phyloP scores from a whole-genome alignment of 2,797 vertebrate genomes.

The Oreochromis grahami region DNA sequence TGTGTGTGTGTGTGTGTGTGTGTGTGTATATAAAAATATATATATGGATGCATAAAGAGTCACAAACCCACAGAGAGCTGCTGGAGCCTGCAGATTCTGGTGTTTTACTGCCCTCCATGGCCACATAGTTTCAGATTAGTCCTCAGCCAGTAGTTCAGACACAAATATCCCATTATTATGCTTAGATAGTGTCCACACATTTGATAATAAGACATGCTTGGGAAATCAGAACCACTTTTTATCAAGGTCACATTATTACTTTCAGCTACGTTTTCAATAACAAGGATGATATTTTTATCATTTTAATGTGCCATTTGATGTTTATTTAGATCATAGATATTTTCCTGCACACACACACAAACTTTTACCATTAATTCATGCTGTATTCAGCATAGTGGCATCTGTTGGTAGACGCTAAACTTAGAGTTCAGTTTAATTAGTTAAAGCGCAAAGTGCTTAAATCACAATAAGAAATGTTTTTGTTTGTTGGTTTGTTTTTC shows the following conservation, averaged over 20 bases:
- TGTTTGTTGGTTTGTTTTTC: not conserved
- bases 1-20: too few relatives aligned
- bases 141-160: not conserved
- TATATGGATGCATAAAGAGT: not conserved
- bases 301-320: not conserved
- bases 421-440: not conserved
- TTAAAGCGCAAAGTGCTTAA: not conserved
- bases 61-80: not conserved
- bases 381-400: too few relatives aligned
- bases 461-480: not conserved
- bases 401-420: not conserved
- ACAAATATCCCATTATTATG: not conserved
- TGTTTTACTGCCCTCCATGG: conserved; percentile 17
- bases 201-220: not conserved
- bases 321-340: not conserved
- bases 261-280: not conserved
- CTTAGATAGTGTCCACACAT: not conserved
- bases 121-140: not conserved
- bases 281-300: not conserved
- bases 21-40: too few relatives aligned
- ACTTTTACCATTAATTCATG: too few relatives aligned
- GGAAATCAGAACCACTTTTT: not conserved
- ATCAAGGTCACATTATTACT: not conserved
- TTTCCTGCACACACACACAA: not conserved
- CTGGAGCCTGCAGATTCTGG: not conserved